Evolutionary conservation across 2,797 vertebrate genomes (phyloP).

Genomic region (Clamator glandarius): DNA sequence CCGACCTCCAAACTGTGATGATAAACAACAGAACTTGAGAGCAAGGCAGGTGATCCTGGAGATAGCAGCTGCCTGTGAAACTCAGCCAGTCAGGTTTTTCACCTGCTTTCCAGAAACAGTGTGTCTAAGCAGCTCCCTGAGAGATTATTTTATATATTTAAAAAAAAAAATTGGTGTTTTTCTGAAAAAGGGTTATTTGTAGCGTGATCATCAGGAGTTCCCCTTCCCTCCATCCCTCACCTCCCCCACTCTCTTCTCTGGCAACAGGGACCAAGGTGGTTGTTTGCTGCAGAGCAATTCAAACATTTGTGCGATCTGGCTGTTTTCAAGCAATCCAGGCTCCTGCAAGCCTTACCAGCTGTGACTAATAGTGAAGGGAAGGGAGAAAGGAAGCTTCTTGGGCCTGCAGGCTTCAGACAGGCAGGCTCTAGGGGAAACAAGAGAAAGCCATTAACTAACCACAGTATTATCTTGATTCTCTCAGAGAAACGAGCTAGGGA

Average conservation of each 20-base stretch:
- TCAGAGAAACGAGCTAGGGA: conserved; percentile 91
- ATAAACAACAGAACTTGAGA: conserved; percentile 23
- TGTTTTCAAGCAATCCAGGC: conserved; percentile 81
- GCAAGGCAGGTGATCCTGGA: background rate
- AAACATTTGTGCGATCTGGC: conserved; percentile 73
- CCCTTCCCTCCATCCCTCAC: background rate
- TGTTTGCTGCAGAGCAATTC: conserved; percentile 70
- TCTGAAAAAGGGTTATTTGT: background rate
- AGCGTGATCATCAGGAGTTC: background rate
- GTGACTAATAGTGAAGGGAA: conserved; percentile 82
- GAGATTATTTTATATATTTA: background rate
- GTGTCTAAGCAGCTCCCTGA: background rate
- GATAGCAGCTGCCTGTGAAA: background rate
- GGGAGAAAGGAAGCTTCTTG: conserved; percentile 84
- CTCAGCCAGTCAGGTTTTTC: background rate
- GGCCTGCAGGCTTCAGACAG: conserved; percentile 91
- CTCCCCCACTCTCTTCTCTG: background rate
- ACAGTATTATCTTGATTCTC: conserved; percentile 97
- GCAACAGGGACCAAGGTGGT: conserved; percentile 20
- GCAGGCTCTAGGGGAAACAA: conserved; percentile 95
- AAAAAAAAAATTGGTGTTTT: background rate
- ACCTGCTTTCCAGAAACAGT: background rate
- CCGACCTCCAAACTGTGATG: background rate
- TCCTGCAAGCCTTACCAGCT: conserved; percentile 84
- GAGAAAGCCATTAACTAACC: conserved; percentile 99